phyloP scores from a whole-genome alignment of 2,113 vertebrate species.

The Typhlomys cinereus region DNA sequence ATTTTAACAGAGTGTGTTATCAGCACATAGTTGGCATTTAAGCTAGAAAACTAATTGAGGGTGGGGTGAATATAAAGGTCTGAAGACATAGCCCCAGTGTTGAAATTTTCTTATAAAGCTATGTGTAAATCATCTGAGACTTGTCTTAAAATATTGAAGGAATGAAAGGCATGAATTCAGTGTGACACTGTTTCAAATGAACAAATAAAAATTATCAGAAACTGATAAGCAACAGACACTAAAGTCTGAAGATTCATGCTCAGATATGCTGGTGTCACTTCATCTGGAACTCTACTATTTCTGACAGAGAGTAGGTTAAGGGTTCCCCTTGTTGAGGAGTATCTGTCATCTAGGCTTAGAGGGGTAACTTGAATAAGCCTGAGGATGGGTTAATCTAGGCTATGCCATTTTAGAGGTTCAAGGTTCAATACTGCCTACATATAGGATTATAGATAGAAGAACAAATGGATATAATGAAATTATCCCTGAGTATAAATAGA shows the following conservation, averaged over 20 bases:
- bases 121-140: background rate
- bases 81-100: background rate
- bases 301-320: background rate
- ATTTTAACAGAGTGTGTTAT: conserved; percentile 34
- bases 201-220: background rate
- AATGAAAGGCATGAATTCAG: conserved; percentile 33
- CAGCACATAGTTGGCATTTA: background rate
- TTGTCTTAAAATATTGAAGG: conserved; percentile 1
- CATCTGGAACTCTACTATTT: background rate
- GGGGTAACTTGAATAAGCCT: conserved; percentile 21
- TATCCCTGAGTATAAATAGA: conserved; percentile 37
- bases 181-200: background rate
- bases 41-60: background rate
- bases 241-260: background rate
- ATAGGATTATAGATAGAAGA: background rate
- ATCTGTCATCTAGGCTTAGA: conserved; percentile 17
- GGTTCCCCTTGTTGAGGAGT: background rate
- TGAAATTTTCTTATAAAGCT: conserved; percentile 4
- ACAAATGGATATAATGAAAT: conserved; percentile 55
- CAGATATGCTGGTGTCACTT: background rate
- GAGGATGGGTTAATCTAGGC: background rate
- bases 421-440: conserved; percentile 22
- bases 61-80: background rate
- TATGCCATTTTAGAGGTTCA: conserved; percentile 40
- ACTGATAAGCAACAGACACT: background rate